phyloP scores from a whole-genome alignment of 2,113 vertebrate genomes.

The Echinops telfairi region DNA sequence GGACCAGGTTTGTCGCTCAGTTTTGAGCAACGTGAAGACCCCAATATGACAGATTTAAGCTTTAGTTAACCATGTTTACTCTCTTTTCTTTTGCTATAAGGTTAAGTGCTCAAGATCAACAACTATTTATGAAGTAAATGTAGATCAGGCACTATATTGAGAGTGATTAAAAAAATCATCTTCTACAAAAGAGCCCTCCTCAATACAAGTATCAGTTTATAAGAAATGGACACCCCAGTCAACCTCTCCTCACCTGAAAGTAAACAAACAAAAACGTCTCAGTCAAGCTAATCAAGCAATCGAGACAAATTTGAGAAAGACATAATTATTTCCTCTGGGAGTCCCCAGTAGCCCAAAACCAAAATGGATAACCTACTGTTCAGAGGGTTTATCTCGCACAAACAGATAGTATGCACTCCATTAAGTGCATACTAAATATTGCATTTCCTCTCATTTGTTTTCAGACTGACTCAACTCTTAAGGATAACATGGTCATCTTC shows the following conservation, averaged over 20 bases:
- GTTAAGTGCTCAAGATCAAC: conserved; percentile 29
- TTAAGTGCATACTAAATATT: neutral
- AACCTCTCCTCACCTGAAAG: neutral
- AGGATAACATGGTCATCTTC: neutral
- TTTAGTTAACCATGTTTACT: neutral
- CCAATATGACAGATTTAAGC: neutral
- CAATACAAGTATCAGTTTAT: neutral
- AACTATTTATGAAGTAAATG: neutral
- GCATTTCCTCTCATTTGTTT: conserved; percentile 22
- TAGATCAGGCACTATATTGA: neutral
- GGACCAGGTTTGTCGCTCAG: neutral
- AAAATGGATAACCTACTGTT: neutral
- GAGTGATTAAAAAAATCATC: neutral
- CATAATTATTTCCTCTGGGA: conserved; percentile 8
- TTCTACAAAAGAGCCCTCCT: conserved; percentile 10
- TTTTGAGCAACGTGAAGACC: neutral
- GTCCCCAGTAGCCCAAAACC: neutral
- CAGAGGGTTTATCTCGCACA: neutral
- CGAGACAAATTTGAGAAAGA: neutral
- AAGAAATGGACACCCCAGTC: neutral
- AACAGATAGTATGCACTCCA: neutral
- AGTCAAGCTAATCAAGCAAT: conserved; percentile 15
- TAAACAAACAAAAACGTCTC: neutral
- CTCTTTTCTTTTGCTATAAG: conserved; percentile 33
- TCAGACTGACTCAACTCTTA: conserved; percentile 8